Percentiles rank a stretch among this genome's conserved stretches.
phyloP scores from a whole-genome alignment of 2,797 vertebrate genomes.

The Sebastiscus albofasciatus region DNA sequence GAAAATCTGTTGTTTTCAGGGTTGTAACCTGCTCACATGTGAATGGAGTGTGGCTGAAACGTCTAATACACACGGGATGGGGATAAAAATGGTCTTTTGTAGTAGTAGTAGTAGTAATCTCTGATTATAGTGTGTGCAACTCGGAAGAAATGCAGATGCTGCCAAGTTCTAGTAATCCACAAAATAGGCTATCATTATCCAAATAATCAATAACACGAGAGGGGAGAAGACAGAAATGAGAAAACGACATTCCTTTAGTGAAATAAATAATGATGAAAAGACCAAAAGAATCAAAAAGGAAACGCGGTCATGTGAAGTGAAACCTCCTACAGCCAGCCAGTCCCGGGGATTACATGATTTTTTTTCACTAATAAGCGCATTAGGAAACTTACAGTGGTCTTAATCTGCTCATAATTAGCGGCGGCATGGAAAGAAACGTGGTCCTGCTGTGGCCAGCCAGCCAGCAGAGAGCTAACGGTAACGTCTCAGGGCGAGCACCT shows the following conservation, averaged over 20 bases:
- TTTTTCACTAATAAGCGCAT: slow-evolving; percentile 72
- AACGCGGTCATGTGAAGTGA: slow-evolving; percentile 64
- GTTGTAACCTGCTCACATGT: background rate
- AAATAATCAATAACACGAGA: slow-evolving; percentile 12
- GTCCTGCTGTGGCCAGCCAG: slow-evolving; percentile 74
- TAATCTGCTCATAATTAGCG: slow-evolving; percentile 83
- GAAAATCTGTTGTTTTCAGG: background rate
- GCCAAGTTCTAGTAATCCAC: slow-evolving; percentile 13
- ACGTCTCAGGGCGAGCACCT: slow-evolving; percentile 48
- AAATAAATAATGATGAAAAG: background rate
- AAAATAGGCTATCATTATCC: slow-evolving; percentile 6
- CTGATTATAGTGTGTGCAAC: background rate
- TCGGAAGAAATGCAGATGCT: background rate
- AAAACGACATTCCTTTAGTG: background rate
- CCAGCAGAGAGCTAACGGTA: slow-evolving; percentile 63
- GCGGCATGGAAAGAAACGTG: slow-evolving; percentile 68
- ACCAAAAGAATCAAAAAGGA: slow-evolving; percentile 17
- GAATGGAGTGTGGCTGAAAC: background rate
- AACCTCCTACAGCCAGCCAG: slow-evolving; percentile 46
- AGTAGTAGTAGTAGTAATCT: background rate
- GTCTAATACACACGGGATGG: background rate
- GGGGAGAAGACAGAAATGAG: background rate
- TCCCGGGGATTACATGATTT: slow-evolving; percentile 65
- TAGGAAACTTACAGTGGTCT: slow-evolving; percentile 71
- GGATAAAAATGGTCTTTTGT: background rate